Base-by-base conservation (phyloP, 2,113 vertebrate species). In the Pongo pygmaeus region DNA sequence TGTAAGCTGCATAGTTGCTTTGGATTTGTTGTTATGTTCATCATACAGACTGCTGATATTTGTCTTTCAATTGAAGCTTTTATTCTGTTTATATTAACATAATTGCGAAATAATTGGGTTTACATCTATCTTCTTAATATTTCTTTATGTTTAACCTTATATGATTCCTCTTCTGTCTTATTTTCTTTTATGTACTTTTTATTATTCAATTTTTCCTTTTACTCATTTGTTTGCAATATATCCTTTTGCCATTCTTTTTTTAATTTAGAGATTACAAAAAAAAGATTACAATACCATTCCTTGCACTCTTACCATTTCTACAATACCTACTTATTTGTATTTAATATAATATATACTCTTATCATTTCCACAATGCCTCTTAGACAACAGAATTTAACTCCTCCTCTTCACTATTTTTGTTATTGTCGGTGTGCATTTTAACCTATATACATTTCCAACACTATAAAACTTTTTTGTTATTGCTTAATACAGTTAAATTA, bases 121-220 rank as follows among this genome's bases (percentile, higher is more conserved):
- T 84, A 50, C 77, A 70, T 48, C 9, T 80, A 16, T 77, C 32
- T 85, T 69, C 25, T 85, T 72, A 74, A 30, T 91, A 38, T 88
- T 69, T 85, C 5, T 50, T 77, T 77, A 84, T 70, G 27, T 78
- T 70, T 25, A 59, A 27, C 8, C 50, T 78, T 70, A 78, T 52
- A 72, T 84, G 9, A n/a, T 89, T 59, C 43, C 3, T 83, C 14
- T 89, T 59, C 59, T 50, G 55, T 23, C 52, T 78, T 40, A 43
- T 72, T 85, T 86, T 95, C 23, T 57, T 91, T 94, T 83, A 83
- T 75, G 3, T 87, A 61, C 84, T 96, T 52, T 79, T 88, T 43
- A 85, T 74, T 55, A 85, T 90, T 90, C 17, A 16, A 40, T 32
- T 78, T 89, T 78, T 79, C 43, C 2, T 94, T 79, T 84, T 67